These are phyloP conservation scores for Sphaerophoria rueppellii DNA, from an alignment of 2,888 invertebrate species.

Conservation along the genomic window DNA sequence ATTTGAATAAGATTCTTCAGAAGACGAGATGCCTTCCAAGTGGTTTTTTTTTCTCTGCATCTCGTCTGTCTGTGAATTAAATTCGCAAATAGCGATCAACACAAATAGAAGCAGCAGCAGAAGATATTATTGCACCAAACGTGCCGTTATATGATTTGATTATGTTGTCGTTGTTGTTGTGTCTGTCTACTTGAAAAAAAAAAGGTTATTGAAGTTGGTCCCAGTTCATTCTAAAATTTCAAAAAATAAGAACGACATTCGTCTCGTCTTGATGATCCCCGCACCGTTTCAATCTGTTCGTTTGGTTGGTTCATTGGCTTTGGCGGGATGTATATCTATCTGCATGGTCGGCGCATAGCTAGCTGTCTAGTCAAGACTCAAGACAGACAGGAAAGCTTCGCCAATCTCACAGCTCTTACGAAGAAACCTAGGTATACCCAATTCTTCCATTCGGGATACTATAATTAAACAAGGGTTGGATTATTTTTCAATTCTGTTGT, in stretches of 20 bases:
- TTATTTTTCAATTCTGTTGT: slow-evolving; percentile 23
- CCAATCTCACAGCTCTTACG: slow-evolving; percentile 4
- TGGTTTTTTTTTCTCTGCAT: slow-evolving; percentile 1
- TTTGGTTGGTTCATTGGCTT: background rate
- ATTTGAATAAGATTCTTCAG: background rate
- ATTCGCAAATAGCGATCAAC: slow-evolving; percentile 63
- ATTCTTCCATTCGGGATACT: slow-evolving; percentile 38
- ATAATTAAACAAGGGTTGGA: slow-evolving; percentile 58
- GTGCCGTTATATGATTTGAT: slow-evolving; percentile 67
- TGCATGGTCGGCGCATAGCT: background rate
- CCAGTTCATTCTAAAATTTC: slow-evolving; percentile 68
- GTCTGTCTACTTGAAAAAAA: background rate
- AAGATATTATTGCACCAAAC: slow-evolving; percentile 66
- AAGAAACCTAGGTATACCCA: background rate
- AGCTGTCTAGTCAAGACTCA: background rate
- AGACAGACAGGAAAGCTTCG: slow-evolving; percentile 29
- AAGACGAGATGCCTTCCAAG: slow-evolving; percentile 4
- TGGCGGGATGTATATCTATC: slow-evolving; percentile 31
- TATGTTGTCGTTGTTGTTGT: slow-evolving; percentile 35
- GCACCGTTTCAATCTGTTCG: background rate
- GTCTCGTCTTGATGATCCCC: background rate
- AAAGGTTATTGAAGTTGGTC: slow-evolving; percentile 16
- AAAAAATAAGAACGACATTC: slow-evolving; percentile 34
- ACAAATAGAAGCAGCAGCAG: slow-evolving; percentile 24
- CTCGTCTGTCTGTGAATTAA: slow-evolving; percentile 61